These are phyloP conservation scores for Campylomormyrus tamandua DNA, from an alignment of 2,113 vertebrate genomes.

Conservation along the genomic window DNA sequence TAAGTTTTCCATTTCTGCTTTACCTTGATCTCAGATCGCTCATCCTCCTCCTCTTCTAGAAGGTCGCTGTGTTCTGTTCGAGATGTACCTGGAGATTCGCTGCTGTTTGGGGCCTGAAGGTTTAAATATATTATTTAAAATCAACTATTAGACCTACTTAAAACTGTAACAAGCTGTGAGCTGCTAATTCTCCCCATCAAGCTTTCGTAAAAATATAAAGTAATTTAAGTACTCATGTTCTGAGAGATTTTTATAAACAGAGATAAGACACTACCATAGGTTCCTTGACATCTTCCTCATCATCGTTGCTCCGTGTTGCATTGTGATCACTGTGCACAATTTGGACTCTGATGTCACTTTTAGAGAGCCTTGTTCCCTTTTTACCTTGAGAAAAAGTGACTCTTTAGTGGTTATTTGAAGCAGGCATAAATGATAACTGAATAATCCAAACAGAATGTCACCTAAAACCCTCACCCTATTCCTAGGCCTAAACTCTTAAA, in stretches of 20 bases:
- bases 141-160: not conserved
- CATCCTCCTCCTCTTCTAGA: slow-evolving; percentile 71
- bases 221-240: not conserved
- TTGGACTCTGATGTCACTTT: slow-evolving; percentile 73
- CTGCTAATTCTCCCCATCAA: not conserved
- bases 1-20: slow-evolving; percentile 14
- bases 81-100: slow-evolving; percentile 72
- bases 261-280: slow-evolving; percentile 57
- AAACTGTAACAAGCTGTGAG: not conserved
- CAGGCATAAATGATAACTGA: not conserved
- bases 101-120: slow-evolving; percentile 72
- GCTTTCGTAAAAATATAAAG: not conserved
- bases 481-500: not conserved
- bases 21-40: slow-evolving; percentile 73
- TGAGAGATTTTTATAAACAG: not conserved
- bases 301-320: slow-evolving; percentile 67
- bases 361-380: slow-evolving; percentile 69
- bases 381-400: slow-evolving; percentile 50
- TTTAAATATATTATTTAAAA: not conserved
- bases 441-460: not conserved
- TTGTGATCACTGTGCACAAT: slow-evolving; percentile 74
- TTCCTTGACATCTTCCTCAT: slow-evolving; percentile 71
- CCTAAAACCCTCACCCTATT: not conserved
- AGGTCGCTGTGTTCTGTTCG: slow-evolving; percentile 75
- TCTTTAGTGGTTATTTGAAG: slow-evolving; percentile 19